phyloP scores from a whole-genome alignment of 1,140 invertebrate genomes.

The Musca vetustissima region DNA sequence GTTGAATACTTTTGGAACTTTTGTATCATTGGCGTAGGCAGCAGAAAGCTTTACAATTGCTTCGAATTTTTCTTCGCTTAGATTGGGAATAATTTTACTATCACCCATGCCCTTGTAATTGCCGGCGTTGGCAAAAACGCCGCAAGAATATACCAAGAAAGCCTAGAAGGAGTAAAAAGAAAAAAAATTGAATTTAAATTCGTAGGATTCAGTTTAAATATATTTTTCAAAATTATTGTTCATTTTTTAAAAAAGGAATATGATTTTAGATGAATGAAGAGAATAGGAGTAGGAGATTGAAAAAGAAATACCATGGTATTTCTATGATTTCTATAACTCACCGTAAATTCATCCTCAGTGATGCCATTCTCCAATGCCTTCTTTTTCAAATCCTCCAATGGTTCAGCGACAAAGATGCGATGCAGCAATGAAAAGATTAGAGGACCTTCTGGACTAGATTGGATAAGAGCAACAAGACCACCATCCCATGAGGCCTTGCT shows the following conservation, averaged over 20 bases:
- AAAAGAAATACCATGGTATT: too few relatives aligned
- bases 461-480: conserved; percentile 79
- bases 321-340: conserved; percentile 52
- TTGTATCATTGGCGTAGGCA: conserved; percentile 65
- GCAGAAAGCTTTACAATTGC: conserved; percentile 69
- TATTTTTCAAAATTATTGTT: too few relatives aligned
- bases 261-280: too few relatives aligned
- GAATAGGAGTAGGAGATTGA: too few relatives aligned
- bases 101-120: conserved; percentile 96
- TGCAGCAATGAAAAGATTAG: conserved; percentile 82
- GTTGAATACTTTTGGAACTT: conserved; percentile 61
- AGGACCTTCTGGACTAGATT: conserved; percentile 88
- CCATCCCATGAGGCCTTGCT: conserved; percentile 86
- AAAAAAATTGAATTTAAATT: neutral
- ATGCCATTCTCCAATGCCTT: conserved; percentile 65
- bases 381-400: conserved; percentile 68
- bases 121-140: conserved; percentile 81
- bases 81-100: conserved; percentile 88
- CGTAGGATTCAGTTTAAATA: too few relatives aligned
- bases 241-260: too few relatives aligned
- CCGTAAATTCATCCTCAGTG: conserved; percentile 81
- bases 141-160: conserved; percentile 82
- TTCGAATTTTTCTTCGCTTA: conserved; percentile 76
- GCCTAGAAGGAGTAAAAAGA: conserved; percentile 67
- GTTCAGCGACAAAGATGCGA: conserved; percentile 74